phyloP scores from a whole-genome alignment of 2,888 invertebrate genomes.

The Exocentrus adspersus region DNA sequence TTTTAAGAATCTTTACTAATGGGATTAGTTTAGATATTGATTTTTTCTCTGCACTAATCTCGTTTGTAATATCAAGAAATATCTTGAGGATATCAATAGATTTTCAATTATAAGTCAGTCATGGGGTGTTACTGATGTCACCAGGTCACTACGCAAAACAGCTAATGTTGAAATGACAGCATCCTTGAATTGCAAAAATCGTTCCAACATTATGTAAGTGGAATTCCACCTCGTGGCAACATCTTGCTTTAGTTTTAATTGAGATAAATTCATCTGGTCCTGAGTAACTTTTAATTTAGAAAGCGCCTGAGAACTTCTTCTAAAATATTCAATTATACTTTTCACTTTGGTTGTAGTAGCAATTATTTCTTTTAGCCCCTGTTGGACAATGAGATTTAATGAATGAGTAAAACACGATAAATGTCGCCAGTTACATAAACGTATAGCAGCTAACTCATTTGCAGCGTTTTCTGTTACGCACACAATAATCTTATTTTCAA shows the following conservation, averaged over 20 bases:
- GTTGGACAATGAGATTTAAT: constrained; percentile 47
- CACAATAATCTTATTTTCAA: not conserved
- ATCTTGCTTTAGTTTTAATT: constrained; percentile 48
- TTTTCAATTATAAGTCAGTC: constrained; percentile 15
- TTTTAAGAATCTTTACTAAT: constrained; percentile 1
- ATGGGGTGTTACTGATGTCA: constrained; percentile 9
- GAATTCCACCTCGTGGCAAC: constrained; percentile 45
- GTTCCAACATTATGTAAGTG: constrained; percentile 26
- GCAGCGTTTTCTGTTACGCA: not conserved
- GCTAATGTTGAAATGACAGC: constrained; percentile 28
- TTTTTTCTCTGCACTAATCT: constrained; percentile 30
- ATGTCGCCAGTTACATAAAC: constrained; percentile 41
- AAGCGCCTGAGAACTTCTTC: constrained; percentile 41
- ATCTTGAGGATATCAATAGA: not conserved
- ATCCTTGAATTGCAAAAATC: constrained; percentile 24
- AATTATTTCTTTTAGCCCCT: constrained; percentile 34
- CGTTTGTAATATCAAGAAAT: constrained; percentile 21
- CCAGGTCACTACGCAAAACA: constrained; percentile 20
- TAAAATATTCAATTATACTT: constrained; percentile 43
- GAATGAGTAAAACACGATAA: constrained; percentile 49
- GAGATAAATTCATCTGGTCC: constrained; percentile 39
- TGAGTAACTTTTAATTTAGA: constrained; percentile 44
- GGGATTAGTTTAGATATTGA: constrained; percentile 10
- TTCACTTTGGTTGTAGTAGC: constrained; percentile 38
- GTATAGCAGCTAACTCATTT: constrained; percentile 35